Evolutionary conservation across 2,888 invertebrate genomes (phyloP).

Genomic region (Azorinus chamasolen): DNA sequence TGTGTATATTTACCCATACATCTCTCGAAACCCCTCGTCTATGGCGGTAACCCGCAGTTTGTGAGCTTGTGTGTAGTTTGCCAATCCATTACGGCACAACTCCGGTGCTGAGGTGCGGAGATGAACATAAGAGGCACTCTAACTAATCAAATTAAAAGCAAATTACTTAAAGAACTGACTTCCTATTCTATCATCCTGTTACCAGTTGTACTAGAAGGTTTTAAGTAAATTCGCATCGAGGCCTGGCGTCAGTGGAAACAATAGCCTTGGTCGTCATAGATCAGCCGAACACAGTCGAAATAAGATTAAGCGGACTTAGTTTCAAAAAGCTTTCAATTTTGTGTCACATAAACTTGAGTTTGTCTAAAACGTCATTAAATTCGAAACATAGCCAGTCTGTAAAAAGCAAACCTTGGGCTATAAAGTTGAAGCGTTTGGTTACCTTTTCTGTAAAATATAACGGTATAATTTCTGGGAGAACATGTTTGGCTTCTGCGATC

Average conservation of each 20-base stretch:
- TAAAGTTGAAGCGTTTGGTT: too few relatives aligned
- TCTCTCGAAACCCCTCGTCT: too few relatives aligned
- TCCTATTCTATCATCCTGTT: slow-evolving; percentile 35
- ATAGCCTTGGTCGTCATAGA: slow-evolving; percentile 10
- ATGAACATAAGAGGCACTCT: slow-evolving; percentile 56
- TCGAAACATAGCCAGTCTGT: too few relatives aligned
- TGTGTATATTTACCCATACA: too few relatives aligned
- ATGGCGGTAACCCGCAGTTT: too few relatives aligned
- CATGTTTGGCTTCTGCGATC: too few relatives aligned
- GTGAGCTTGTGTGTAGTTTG: slow-evolving; percentile 8
- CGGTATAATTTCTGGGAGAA: too few relatives aligned
- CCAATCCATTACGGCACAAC: slow-evolving; percentile 57
- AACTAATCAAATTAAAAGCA: slow-evolving; percentile 67
- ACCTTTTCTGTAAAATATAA: too few relatives aligned
- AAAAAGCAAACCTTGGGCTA: too few relatives aligned
- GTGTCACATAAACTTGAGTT: slow-evolving; percentile 20
- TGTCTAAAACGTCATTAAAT: slow-evolving; percentile 7
- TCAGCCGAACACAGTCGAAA: slow-evolving; percentile 4
- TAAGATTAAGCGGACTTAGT: neutral
- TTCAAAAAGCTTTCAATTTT: slow-evolving; percentile 33
- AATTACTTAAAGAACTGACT: slow-evolving; percentile 63
- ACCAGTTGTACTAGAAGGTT: slow-evolving; percentile 21
- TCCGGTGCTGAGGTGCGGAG: slow-evolving; percentile 51
- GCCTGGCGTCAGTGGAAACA: slow-evolving; percentile 2
- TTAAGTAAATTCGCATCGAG: slow-evolving; percentile 42